phyloP scores from a whole-genome alignment of 2,797 vertebrate species.

The Pagetopsis macropterus region DNA sequence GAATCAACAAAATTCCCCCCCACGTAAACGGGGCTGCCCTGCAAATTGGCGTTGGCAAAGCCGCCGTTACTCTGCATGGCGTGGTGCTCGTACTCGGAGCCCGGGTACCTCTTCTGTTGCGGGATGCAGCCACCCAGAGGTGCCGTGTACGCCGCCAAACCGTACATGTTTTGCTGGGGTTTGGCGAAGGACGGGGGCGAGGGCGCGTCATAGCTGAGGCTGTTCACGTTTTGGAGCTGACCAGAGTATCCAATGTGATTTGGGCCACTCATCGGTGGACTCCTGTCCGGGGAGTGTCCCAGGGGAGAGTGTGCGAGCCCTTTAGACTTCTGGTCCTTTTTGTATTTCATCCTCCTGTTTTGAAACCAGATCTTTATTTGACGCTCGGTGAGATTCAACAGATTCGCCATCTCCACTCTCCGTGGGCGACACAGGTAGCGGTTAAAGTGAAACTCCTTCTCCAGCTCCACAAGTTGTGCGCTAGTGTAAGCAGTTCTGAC shows the following conservation, averaged over 20 bases:
- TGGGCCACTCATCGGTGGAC: slow-evolving; percentile 92
- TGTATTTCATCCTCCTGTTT: slow-evolving; percentile 99
- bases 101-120: slow-evolving; percentile 97
- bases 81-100: slow-evolving; percentile 96
- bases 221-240: slow-evolving; percentile 92
- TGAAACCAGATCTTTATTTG: slow-evolving; percentile 99
- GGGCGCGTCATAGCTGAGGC: slow-evolving; percentile 94
- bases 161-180: slow-evolving; percentile 98
- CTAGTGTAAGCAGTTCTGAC: slow-evolving; percentile 99
- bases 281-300: slow-evolving; percentile 97
- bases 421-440: slow-evolving; percentile 97
- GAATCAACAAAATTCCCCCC: slow-evolving; percentile 99
- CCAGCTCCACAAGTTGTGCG: slow-evolving; percentile 96
- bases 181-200: slow-evolving; percentile 97
- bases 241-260: slow-evolving; percentile 95
- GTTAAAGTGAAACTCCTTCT: slow-evolving; percentile 99
- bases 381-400: slow-evolving; percentile 97
- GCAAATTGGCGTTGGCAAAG: slow-evolving; percentile 95
- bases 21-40: slow-evolving; percentile 98
- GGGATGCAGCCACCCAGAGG: slow-evolving; percentile 96
- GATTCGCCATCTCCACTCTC: slow-evolving; percentile 98
- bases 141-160: slow-evolving; percentile 97
- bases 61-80: slow-evolving; percentile 92
- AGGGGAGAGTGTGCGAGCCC: slow-evolving; percentile 97
- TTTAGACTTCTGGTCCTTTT: slow-evolving; percentile 99